phyloP scores from a whole-genome alignment of 2,888 invertebrate species.

The Aphelenchoides bicaudatus region DNA sequence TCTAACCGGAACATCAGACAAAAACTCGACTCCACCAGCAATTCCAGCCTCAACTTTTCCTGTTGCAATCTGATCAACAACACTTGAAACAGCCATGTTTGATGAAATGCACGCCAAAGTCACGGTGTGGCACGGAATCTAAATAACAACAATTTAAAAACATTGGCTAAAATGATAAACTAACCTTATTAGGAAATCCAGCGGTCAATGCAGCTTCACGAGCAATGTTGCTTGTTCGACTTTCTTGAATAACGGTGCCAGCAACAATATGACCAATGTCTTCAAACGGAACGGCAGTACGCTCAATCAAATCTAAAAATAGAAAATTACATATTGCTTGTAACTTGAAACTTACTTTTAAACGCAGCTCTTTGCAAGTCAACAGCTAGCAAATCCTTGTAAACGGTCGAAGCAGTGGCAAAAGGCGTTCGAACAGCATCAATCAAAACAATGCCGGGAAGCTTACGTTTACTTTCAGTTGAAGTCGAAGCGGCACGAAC shows the following conservation, averaged over 20 bases:
- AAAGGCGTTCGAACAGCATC: slow-evolving; percentile 80
- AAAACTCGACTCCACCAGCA: slow-evolving; percentile 95
- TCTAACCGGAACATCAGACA: slow-evolving; percentile 96
- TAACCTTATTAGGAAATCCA: slow-evolving; percentile 55
- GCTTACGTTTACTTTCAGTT: neutral
- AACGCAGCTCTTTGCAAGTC: slow-evolving; percentile 86
- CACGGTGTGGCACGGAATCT: slow-evolving; percentile 94
- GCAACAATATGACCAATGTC: slow-evolving; percentile 87
- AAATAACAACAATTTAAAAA: slow-evolving; percentile 3
- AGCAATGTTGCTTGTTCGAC: slow-evolving; percentile 91
- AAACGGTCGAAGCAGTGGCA: slow-evolving; percentile 83
- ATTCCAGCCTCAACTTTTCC: slow-evolving; percentile 67
- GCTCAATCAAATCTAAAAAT: slow-evolving; percentile 32
- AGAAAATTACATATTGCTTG: neutral
- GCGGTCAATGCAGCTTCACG: slow-evolving; percentile 70
- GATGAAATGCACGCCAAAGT: slow-evolving; percentile 99
- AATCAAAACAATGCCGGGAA: slow-evolving; percentile 48
- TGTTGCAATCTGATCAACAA: neutral
- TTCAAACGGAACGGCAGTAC: slow-evolving; percentile 62
- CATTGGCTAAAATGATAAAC: neutral
- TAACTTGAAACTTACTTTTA: slow-evolving; percentile 64
- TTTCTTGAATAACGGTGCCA: slow-evolving; percentile 90
- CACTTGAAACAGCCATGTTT: slow-evolving; percentile 66
- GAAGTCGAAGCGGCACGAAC: neutral
- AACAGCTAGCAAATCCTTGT: slow-evolving; percentile 89